Percentiles rank a stretch among this genome's conserved stretches.
Conservation (phyloP, 2,888 invertebrate species). For the Tetrapedia diversipes region DNA sequence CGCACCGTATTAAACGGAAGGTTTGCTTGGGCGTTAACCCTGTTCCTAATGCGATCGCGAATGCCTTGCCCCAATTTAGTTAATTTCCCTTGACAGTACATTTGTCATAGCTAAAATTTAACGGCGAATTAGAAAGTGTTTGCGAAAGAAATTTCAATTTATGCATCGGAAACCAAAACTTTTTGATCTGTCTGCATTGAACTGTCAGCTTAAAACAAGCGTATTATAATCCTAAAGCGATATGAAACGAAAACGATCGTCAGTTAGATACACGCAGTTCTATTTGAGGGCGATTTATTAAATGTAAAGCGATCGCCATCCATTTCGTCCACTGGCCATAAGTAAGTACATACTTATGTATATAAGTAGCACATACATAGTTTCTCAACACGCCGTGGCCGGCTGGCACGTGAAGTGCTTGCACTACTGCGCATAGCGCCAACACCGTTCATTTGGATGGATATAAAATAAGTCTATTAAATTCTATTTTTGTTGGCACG, state of each 20-base stretch:
- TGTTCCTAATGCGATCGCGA: slow-evolving; percentile 4
- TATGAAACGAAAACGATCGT: neutral
- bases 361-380: too few species aligned
- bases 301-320: slow-evolving; percentile 16
- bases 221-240: too few species aligned
- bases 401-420: slow-evolving; percentile 29
- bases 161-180: neutral
- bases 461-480: slow-evolving; percentile 41
- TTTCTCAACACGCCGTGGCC: neutral
- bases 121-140: neutral
- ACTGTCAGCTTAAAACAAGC: neutral
- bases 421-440: slow-evolving; percentile 20
- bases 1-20: slow-evolving; percentile 43
- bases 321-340: too few species aligned
- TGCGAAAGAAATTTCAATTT: neutral
- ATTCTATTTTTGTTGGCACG: slow-evolving; percentile 60
- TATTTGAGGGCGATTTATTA: slow-evolving; percentile 7
- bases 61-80: slow-evolving; percentile 27
- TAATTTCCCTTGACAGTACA: slow-evolving; percentile 10
- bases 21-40: slow-evolving; percentile 42
- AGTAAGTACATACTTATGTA: too few species aligned
- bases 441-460: slow-evolving; percentile 19
- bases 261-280: neutral
- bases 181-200: slow-evolving; percentile 11
- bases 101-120: neutral